Base-by-base conservation (phyloP, 2,113 vertebrate genomes). In the Apistogramma diplotaenia region DNA sequence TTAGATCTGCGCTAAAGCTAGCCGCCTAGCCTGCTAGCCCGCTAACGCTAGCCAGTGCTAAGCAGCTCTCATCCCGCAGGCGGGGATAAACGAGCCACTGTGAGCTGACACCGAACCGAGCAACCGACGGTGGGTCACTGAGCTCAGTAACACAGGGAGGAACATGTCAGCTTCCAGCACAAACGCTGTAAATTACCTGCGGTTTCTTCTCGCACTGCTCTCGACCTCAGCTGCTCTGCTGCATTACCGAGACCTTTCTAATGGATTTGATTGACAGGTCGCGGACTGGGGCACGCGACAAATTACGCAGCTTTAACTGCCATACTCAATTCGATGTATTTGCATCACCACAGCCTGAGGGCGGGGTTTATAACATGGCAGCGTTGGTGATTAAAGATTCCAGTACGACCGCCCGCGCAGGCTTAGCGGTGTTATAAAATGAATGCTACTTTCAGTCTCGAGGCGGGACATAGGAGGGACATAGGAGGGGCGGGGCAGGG, bases 201-300 rank as follows among this genome's bases (percentile, higher is more conserved):
- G 75, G 77, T 81, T 65, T 85, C 79, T 84, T 83, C 89, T 93
- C 89, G 61, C 55, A 88, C 80, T 92, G 84, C 89, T 90, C 86
- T 87, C 79, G 86, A 89, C 83, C 86, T 92, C 92, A 84, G 92
- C 87, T 82, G 91, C 88, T 92, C 67, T 89, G 84, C 92, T 92
- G 93, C 93, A 94, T 85, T 93, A 90, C 74, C 85, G 27, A 85
- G 58, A 87, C 89, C 79, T 84, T 93, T 92, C 91, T 94, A 74
- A 93, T 93, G 85, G 79, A 51, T 11, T 85, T 95, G 94, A 96
- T 87, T 94, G 95, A 92, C 95, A 90, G 85, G 1, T 75, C 35
- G 40, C 6, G 35, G 65, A 89, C 83, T 70, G 56, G 81, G 77
- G 77, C 79, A 90, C 75, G 74, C 85, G 76, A 89, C 78, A 84